Evolutionary conservation across 2,113 vertebrate genomes (phyloP), one percentile per base, ranked within the genome.

Genomic region (Chaetodon trifascialis): DNA sequence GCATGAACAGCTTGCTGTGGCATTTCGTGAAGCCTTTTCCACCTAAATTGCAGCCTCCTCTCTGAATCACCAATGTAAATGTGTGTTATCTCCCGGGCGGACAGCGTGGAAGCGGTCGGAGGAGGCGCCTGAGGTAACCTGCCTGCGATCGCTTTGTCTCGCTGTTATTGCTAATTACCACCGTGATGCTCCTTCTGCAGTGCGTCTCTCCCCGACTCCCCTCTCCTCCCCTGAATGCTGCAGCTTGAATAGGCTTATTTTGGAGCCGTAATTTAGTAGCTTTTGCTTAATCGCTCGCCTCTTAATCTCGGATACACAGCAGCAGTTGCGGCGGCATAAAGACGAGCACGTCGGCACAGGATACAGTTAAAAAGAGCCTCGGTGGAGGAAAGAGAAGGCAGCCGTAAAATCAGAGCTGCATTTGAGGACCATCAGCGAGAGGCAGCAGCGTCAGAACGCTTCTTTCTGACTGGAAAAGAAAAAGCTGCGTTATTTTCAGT

Each of bases 161-260:
- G 30, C 62, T 82, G 65, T 79, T 82, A 34, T 42, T 67, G 64
- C 42, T 85, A 85, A 88, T 85, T 83, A 73, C 71, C 68, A 25
- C 55, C 25, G 21, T 47, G 65, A 59, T 63, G 84, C 56, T 75
- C 38, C 21, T 52, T 19, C 56, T 69, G 38, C 21, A 64, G 60
- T 58, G 52, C 4, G 65, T 9, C 36, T 42, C 55, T 30, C 60
- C 19, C 40, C 36, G 73, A 56, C 55, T 62, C 46, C 46, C 12
- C n/a, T 38, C n/a, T n/a, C 56, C 56, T 54, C 38, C 14, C 44
- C 49, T 77, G 54, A 77, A 42, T 44, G 65, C 36, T 44, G 10
- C 59, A 76, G 59, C 54, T 44, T 73, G 38, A 77, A 73, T 17
- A n/a, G 63, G 65, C 47, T 79, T 64, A 73, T 78, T 70, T 81